Evolutionary conservation across 2,888 invertebrate species (phyloP).

Genomic region (Eulithis prunata): DNA sequence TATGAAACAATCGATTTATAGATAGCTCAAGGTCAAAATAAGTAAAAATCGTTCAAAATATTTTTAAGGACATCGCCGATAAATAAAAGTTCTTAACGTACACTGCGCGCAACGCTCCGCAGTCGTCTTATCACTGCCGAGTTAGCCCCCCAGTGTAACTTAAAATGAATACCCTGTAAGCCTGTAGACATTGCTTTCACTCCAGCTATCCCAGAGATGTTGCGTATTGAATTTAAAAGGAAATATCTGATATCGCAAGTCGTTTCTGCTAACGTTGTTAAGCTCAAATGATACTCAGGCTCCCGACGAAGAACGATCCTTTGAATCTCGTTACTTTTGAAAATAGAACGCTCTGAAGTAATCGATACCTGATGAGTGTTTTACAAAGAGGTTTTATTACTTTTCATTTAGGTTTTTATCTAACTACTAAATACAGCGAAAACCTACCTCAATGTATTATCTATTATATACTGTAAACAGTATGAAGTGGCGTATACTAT

Average conservation of each 20-base stretch:
- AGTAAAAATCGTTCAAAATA: too few species aligned
- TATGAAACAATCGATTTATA: too few species aligned
- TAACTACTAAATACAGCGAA: too few species aligned
- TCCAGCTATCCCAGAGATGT: slow-evolving; percentile 25
- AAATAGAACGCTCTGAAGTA: slow-evolving; percentile 26
- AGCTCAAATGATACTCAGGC: slow-evolving; percentile 22
- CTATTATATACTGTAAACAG: too few species aligned
- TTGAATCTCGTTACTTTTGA: slow-evolving; percentile 2
- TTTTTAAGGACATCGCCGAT: not conserved
- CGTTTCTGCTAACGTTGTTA: slow-evolving; percentile 35
- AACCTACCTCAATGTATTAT: too few species aligned
- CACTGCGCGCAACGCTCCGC: too few species aligned
- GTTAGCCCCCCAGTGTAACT: too few species aligned
- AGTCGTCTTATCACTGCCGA: too few species aligned
- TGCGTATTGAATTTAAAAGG: slow-evolving; percentile 49
- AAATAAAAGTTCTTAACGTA: too few species aligned
- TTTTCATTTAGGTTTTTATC: too few species aligned
- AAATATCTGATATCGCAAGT: slow-evolving; percentile 42
- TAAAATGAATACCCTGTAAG: not conserved
- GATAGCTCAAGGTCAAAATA: too few species aligned
- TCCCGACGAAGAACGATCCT: slow-evolving; percentile 18
- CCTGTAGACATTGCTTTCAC: slow-evolving; percentile 24
- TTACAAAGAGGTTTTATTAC: slow-evolving; percentile 9
- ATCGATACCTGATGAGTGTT: slow-evolving; percentile 14
- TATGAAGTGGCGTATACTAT: too few species aligned